Base-by-base conservation (phyloP, 2,113 vertebrate species). In the Zeus faber region DNA sequence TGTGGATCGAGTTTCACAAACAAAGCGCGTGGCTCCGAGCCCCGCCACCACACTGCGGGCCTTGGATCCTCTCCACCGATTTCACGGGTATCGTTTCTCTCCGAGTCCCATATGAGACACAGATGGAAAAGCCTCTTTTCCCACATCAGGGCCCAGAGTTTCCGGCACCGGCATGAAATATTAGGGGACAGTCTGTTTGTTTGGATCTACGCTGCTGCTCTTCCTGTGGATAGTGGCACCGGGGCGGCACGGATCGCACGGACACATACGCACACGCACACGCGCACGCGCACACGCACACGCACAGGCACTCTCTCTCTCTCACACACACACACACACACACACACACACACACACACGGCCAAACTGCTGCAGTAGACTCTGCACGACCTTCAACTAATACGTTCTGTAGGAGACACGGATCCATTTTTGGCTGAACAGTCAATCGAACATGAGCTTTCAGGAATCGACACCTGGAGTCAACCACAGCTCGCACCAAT, bases 91-190 rank as follows among this genome's bases (percentile, higher is more conserved):
- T 83, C 70, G 51, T 55, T 43, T 80, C 46, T 69, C 52, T 31
- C 51, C 37, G 31, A 11, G 20, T 61, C 52, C 48, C 54, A 58
- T 67, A 79, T 82, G 62, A 72, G 60, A 72, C 51, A 50, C 80
- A 85, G 84, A 85, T 85, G 79, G 65, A 18, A 29, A 41, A 49
- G 75, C 18, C 10, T n/a, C n/a, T 49, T 69, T 82, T 85, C 80
- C 80, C 84, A 83, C 65, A 80, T 84, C 74, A 17, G 11, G 17
- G 33, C 51, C 50, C 57, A 3, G 33, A n/a, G 4, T 37, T 4
- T 37, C 33, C 11, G 33, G 10, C 11, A 11, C 33, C 33, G 33
- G 13, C 2, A 10, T 33, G 1, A 13, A 8, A 1, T n/a, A n/a
- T n/a, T 33, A 2, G 29, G 29, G 29, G 29, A 8, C n/a, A 13